phyloP scores from a whole-genome alignment of 2,888 invertebrate species.

The Galerucella nymphaeae region DNA sequence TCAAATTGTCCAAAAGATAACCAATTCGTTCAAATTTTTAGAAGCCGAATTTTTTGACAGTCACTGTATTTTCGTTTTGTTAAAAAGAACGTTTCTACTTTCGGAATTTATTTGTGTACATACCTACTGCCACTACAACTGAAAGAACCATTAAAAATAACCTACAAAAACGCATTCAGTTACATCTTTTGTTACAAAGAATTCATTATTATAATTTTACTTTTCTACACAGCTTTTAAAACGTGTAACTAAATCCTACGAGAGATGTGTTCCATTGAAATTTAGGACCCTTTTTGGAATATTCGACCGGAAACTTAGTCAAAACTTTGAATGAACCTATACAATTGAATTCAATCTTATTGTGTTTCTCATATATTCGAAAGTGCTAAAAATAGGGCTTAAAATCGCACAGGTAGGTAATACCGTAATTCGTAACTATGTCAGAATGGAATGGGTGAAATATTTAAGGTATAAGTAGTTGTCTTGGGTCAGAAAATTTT shows the following conservation, averaged over 20 bases:
- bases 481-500: not conserved
- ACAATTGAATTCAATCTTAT: constrained; percentile 6
- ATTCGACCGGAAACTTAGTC: constrained; percentile 14
- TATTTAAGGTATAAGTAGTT: not conserved
- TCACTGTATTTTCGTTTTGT: not conserved
- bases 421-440: not conserved
- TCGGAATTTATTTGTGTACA: not conserved
- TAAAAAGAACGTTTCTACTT: not conserved
- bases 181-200: constrained; percentile 2
- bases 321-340: constrained; percentile 1
- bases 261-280: constrained; percentile 7
- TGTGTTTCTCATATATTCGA: constrained; percentile 1
- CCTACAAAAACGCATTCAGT: constrained; percentile 13
- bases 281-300: constrained; percentile 10
- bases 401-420: constrained; percentile 5
- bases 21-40: too few species aligned
- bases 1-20: too few species aligned
- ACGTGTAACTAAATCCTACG: constrained; percentile 17
- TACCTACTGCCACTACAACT: not conserved
- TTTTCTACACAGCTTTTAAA: not conserved
- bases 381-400: constrained; percentile 11
- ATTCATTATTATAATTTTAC: constrained; percentile 6
- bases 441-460: not conserved
- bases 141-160: constrained; percentile 8
- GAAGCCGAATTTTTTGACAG: too few species aligned